Base-by-base conservation (phyloP, 2,797 vertebrate genomes). In the Hypotaenidia okinawae region DNA sequence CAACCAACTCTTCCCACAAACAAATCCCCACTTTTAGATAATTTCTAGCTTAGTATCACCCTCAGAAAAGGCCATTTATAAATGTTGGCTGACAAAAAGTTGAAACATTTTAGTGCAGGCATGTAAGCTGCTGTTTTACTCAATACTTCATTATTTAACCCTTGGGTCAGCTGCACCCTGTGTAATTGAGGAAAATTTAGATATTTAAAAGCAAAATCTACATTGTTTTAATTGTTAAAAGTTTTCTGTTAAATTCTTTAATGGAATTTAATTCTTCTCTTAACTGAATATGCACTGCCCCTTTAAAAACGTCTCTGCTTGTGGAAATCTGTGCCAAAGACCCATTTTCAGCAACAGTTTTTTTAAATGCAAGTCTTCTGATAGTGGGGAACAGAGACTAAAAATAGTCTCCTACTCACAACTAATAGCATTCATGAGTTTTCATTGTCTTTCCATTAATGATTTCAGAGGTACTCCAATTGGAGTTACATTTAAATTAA, bases 401-500 rank as follows among this genome's bases (percentile, higher is more conserved):
- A 89, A 87, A 88, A 84, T 91, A 95, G 66, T 61, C 33, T 94
- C 84, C 66, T 86, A 22, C 27, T 76, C 84, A 89, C 35, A 93
- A 87, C 97, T 97, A 97, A 91, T 66, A 27, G 63, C 77, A 92
- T 86, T 96, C 73, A 66, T 84, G 73, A 94, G 47, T 96, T 96
- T 90, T 95, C 39, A 3, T 62, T 96, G 75, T 72, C 67, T 95
- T 95, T 79, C 61, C 61, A 77, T 96, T 91, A 88, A 88, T 86
- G 68, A 95, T 96, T 96, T 96, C 66, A 90, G 79, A 87, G 66
- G 33, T 93, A 92, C 21, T 95, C 45, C 59, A 73, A 88, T 13
- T 6, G 67, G 89, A 95, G 52, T 84, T 95, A 91, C 49, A 91
- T 90, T 74, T 87, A 96, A 96, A 97, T 96, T 96, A 89, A 96